These are phyloP conservation scores for Oreotrochilus melanogaster DNA, from an alignment of 2,113 vertebrate species.

Conservation along the genomic window DNA sequence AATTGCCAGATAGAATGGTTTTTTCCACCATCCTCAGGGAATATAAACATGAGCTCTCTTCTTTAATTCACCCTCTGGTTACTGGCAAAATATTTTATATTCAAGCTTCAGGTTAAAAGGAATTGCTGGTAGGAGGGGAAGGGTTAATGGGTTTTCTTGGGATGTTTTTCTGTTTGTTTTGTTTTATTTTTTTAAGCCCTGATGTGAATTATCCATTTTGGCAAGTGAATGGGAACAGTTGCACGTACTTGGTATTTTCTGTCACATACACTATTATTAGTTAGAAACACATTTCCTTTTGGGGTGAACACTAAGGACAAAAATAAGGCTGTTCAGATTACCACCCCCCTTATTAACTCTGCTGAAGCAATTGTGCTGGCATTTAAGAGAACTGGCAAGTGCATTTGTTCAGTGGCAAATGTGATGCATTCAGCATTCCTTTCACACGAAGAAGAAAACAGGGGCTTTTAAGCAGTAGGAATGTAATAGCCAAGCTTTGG, in stretches of 20 bases:
- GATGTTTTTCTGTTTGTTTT: conserved; percentile 40
- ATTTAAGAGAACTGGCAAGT: conserved; percentile 66
- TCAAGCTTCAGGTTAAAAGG: neutral
- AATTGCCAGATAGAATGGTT: conserved; percentile 25
- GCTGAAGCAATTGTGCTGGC: conserved; percentile 58
- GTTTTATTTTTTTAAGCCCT: conserved; percentile 50
- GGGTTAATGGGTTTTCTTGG: conserved; percentile 61
- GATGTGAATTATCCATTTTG: conserved; percentile 67
- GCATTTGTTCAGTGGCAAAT: conserved; percentile 52
- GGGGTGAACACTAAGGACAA: conserved; percentile 74
- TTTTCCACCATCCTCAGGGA: neutral
- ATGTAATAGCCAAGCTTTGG: conserved; percentile 13
- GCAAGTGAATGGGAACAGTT: conserved; percentile 73
- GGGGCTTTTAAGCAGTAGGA: conserved; percentile 10
- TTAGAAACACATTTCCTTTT: conserved; percentile 78
- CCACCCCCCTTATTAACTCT: conserved; percentile 64
- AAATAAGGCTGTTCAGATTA: conserved; percentile 77
- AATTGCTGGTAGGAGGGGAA: neutral
- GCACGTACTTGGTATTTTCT: conserved; percentile 69
- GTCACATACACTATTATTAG: conserved; percentile 76
- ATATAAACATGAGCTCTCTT: neutral
- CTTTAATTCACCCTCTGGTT: neutral
- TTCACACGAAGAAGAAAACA: conserved; percentile 53
- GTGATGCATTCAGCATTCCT: conserved; percentile 50
- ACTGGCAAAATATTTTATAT: neutral